Conservation (phyloP, 2,797 vertebrate species). For the Masticophis lateralis region DNA sequence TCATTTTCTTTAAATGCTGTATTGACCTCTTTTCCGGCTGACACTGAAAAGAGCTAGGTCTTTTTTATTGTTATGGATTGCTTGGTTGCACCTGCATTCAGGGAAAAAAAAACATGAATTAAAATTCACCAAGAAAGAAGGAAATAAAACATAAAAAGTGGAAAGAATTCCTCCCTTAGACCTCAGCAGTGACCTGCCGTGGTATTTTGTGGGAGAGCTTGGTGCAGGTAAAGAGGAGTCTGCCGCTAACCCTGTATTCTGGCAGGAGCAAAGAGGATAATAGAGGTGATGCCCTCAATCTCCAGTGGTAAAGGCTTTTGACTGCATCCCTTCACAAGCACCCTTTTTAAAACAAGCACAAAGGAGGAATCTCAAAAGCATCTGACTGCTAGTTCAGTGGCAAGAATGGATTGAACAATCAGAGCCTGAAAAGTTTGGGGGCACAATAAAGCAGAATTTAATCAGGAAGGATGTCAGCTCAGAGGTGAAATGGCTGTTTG, state of each 20-base stretch:
- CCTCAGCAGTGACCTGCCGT: constrained; percentile 35
- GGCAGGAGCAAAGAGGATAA: constrained; percentile 52
- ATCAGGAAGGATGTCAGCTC: constrained; percentile 18
- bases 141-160: constrained; percentile 53
- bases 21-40: constrained; percentile 57
- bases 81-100: constrained; percentile 33
- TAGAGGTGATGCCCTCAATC: constrained; percentile 64
- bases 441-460: constrained; percentile 35
- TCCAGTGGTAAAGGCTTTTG: constrained; percentile 50
- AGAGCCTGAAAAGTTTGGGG: constrained; percentile 30
- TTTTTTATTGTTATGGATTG: constrained; percentile 46
- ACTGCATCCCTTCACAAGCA: constrained; percentile 35
- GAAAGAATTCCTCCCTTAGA: constrained; percentile 33
- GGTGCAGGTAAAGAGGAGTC: constrained; percentile 40
- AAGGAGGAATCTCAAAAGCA: constrained; percentile 39
- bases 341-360: constrained; percentile 29
- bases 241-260: constrained; percentile 50
- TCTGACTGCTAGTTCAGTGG: constrained; percentile 37
- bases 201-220: constrained; percentile 32
- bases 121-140: constrained; percentile 46
- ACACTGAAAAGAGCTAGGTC: constrained; percentile 34
- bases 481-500: constrained; percentile 10
- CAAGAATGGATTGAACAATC: constrained; percentile 41
- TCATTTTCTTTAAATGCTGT: constrained; percentile 56
- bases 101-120: constrained; percentile 27